Percentiles rank a stretch among this genome's conserved stretches.
Evolutionary conservation across 2,113 vertebrate species (phyloP).

Genomic region (Rynchops niger): DNA sequence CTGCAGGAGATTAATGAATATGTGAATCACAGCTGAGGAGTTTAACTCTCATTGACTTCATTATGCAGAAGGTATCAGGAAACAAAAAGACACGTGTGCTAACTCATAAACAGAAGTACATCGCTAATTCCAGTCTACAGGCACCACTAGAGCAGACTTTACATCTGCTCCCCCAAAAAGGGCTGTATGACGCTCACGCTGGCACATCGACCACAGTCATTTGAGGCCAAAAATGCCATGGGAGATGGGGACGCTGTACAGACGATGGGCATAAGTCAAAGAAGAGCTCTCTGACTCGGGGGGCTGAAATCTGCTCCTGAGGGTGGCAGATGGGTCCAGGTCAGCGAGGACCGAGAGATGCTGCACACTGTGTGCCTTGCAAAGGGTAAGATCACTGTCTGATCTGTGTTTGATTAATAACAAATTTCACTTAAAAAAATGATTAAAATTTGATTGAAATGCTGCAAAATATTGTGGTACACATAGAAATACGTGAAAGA

Average conservation of each 20-base stretch:
- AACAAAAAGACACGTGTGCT: constrained; percentile 56
- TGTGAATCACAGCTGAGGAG: constrained; percentile 66
- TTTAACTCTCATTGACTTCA: constrained; percentile 65
- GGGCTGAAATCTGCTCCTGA: background rate
- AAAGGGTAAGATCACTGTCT: background rate
- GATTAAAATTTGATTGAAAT: background rate
- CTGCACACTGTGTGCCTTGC: background rate
- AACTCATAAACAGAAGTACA: constrained; percentile 43
- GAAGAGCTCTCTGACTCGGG: background rate
- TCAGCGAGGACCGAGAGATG: rapidly evolving
- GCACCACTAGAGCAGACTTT: background rate
- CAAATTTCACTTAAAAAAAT: background rate
- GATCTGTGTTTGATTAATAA: background rate
- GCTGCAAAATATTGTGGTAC: background rate
- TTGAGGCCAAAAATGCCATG: background rate
- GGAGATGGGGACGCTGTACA: rapidly evolving
- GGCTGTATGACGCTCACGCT: background rate
- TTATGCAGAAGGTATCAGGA: constrained; percentile 62
- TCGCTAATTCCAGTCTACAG: background rate
- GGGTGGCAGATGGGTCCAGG: background rate
- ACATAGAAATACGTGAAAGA: background rate
- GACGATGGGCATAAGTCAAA: background rate
- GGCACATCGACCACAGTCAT: background rate
- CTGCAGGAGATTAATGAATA: constrained; percentile 63
- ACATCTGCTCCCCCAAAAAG: background rate